phyloP scores from a whole-genome alignment of 2,113 vertebrate genomes.

The Otocyon megalotis region DNA sequence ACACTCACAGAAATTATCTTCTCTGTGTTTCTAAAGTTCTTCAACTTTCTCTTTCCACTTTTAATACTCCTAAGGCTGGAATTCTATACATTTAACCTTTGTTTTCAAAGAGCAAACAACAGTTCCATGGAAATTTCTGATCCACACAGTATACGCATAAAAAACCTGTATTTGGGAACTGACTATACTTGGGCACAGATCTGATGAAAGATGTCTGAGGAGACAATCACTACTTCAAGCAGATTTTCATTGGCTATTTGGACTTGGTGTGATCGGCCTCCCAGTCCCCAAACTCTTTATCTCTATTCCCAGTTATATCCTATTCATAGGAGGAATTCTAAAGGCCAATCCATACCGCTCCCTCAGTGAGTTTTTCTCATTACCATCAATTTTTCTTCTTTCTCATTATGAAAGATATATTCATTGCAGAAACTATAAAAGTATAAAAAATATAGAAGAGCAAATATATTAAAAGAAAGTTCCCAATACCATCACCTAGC shows the following conservation, averaged over 20 bases:
- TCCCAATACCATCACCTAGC: not conserved
- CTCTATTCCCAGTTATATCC: not conserved
- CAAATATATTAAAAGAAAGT: not conserved
- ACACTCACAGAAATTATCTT: not conserved
- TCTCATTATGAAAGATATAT: not conserved
- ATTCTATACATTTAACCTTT: not conserved
- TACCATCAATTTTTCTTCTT: not conserved
- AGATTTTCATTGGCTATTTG: not conserved
- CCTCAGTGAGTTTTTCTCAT: not conserved
- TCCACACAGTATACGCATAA: not conserved
- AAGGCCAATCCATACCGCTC: not conserved
- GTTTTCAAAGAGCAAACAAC: not conserved
- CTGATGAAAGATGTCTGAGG: not conserved
- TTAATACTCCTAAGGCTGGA: not conserved
- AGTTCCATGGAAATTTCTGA: not conserved
- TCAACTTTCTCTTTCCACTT: not conserved
- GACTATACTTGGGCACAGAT: not conserved
- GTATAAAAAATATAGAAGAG: not conserved
- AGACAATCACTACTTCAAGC: not conserved
- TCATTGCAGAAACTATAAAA: not conserved
- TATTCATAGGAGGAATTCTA: not conserved
- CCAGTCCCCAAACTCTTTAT: not conserved
- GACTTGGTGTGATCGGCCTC: not conserved
- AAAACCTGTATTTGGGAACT: not conserved
- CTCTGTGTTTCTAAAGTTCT: not conserved